These are phyloP conservation scores for Metellina segmentata DNA, from an alignment of 2,888 invertebrate genomes.

Conservation along the genomic window DNA sequence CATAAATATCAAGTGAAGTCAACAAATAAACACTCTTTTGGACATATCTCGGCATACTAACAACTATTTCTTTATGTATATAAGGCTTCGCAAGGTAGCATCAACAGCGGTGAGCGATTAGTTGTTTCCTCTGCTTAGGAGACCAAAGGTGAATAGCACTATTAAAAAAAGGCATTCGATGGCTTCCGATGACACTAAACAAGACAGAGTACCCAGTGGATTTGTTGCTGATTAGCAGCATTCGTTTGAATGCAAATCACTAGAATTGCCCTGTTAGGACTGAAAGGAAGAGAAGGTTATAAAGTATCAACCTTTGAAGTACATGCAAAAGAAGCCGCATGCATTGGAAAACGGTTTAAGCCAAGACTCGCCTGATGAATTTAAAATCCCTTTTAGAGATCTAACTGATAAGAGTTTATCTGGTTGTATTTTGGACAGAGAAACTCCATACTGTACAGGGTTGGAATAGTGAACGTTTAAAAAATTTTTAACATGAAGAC, in stretches of 20 bases:
- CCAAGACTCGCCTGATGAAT: background rate
- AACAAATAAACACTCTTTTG: background rate
- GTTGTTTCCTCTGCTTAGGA: conserved; percentile 2
- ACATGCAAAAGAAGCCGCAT: background rate
- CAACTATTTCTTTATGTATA: background rate
- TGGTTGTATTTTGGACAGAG: no score
- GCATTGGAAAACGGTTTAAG: background rate
- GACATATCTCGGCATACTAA: conserved; percentile 14
- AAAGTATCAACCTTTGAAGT: background rate
- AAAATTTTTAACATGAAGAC: no score
- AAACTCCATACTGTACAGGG: no score
- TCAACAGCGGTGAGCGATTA: background rate
- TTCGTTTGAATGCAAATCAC: conserved; percentile 56
- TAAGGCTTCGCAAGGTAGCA: conserved; percentile 28
- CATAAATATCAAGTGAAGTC: background rate
- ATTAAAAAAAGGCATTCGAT: conserved; percentile 23
- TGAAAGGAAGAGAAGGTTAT: background rate
- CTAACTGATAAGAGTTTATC: background rate
- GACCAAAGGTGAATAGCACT: conserved; percentile 3
- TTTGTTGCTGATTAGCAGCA: conserved; percentile 28
- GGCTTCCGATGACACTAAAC: conserved; percentile 65
- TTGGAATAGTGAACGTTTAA: no score
- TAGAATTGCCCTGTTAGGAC: conserved; percentile 13
- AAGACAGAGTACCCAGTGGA: conserved; percentile 37
- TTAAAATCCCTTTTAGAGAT: background rate